Evolutionary conservation across 2,113 vertebrate genomes (phyloP).

Genomic region (Penelope pileata): DNA sequence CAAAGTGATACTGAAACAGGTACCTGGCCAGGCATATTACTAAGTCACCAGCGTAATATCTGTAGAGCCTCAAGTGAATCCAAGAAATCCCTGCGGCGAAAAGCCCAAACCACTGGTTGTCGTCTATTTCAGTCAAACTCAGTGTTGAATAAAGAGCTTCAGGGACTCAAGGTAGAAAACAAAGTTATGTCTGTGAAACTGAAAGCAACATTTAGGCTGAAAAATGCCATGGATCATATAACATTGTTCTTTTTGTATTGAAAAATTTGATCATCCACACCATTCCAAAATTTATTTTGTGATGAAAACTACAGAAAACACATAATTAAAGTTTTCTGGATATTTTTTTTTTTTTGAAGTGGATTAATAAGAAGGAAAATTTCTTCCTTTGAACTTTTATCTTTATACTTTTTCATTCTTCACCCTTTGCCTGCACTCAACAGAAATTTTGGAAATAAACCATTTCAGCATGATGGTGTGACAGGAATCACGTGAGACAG

Average conservation of each 20-base stretch:
- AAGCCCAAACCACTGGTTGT: neutral
- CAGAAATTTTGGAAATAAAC: neutral
- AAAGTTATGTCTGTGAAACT: neutral
- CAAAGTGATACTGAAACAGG: neutral
- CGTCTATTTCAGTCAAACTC: neutral
- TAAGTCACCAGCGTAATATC: neutral
- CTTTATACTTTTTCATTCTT: neutral
- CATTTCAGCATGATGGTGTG: neutral
- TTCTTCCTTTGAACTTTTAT: neutral
- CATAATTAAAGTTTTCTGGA: neutral
- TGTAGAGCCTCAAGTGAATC: neutral
- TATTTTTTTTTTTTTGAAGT: neutral
- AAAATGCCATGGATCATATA: neutral
- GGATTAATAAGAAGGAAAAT: neutral
- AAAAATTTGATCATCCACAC: neutral
- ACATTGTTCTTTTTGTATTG: neutral
- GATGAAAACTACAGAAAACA: neutral
- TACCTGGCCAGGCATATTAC: too few species aligned
- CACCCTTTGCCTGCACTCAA: fast-evolving
- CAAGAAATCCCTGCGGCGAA: neutral
- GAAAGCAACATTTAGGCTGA: neutral
- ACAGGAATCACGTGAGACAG: neutral
- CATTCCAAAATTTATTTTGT: neutral
- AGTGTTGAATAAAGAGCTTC: neutral
- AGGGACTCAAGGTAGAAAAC: neutral